phyloP scores from a whole-genome alignment of 2,888 invertebrate species.

The Oithona nana region DNA sequence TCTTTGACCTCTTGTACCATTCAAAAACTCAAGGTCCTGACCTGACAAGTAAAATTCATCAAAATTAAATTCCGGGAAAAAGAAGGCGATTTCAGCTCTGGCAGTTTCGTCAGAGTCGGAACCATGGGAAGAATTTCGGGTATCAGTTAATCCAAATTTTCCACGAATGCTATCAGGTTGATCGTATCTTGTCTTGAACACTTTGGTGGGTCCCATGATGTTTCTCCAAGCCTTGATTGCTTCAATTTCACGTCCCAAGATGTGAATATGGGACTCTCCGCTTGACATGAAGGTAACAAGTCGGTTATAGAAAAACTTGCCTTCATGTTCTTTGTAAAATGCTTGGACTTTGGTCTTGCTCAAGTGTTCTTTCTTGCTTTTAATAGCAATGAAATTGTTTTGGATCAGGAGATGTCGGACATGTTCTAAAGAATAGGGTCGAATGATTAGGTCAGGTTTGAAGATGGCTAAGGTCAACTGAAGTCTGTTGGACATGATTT shows the following conservation, averaged over 20 bases:
- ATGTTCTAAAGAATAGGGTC: slow-evolving; percentile 42
- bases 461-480: slow-evolving; percentile 64
- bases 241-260: slow-evolving; percentile 47
- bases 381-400: slow-evolving; percentile 50
- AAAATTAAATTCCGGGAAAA: slow-evolving; percentile 61
- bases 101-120: slow-evolving; percentile 66
- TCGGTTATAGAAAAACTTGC: slow-evolving; percentile 63
- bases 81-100: slow-evolving; percentile 51
- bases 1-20: not conserved
- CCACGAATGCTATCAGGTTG: slow-evolving; percentile 61
- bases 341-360: slow-evolving; percentile 41
- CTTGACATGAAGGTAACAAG: slow-evolving; percentile 61
- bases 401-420: slow-evolving; percentile 45
- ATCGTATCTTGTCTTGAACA: slow-evolving; percentile 53
- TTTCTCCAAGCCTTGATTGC: slow-evolving; percentile 60
- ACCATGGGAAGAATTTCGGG: slow-evolving; percentile 82
- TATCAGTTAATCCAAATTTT: slow-evolving; percentile 71
- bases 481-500: not conserved
- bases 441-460: slow-evolving; percentile 64
- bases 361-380: slow-evolving; percentile 43
- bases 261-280: slow-evolving; percentile 37
- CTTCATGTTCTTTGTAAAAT: slow-evolving; percentile 64
- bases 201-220: slow-evolving; percentile 78
- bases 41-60: slow-evolving; percentile 38
- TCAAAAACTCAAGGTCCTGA: not conserved